Evolutionary conservation across 2,113 vertebrate genomes (phyloP), one percentile per base, ranked within the genome.

Genomic region (Etheostoma cragini): DNA sequence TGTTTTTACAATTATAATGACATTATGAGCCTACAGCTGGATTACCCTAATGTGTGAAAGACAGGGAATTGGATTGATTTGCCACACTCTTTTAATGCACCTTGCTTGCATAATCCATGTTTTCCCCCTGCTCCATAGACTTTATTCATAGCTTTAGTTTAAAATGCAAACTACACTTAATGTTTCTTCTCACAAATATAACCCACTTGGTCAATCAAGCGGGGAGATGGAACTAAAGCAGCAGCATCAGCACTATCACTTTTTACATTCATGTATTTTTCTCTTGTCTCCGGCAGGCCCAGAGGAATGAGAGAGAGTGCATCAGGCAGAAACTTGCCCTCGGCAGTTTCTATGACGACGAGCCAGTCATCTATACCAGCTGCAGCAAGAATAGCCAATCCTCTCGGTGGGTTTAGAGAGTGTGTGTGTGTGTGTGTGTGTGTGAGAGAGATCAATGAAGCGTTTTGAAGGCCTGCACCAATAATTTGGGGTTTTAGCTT

Each of bases 311-410:
- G 89, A 96, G 98, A 33, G 98, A 99, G 94, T 99, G 96, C 87
- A 99, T 99, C 95, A 94, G 98, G 92, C 98, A 99, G 96, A 99
- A 99, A 95, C 94, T 99, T 95, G 98, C 98, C 21, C 95, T 99
- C 68, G 98, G 98, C 89, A 98, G 98, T 96, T 99, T 99, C 96
- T 99, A 98, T 88, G 98, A 99, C 79, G 98, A 99, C 94, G 98
- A 98, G 90, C 98, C 97, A 0, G 97, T 97, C 89, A 97, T 98
- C 87, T 99, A 98, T 81, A 96, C 97, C 77, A 96, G 97, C 96
- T 98, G 97, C 92, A 98, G 97, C 95, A 98, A 96, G 81, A 98
- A 95, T 5, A 96, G 96, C 90, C 94, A 95, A 17, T 97, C 97
- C 80, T 97, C 97, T 57, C 95, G 97, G 98, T 99, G 89, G 94